These are phyloP conservation scores for Lordiphosa collinella DNA, from an alignment of 1,140 invertebrate genomes.

Conservation along the genomic window DNA sequence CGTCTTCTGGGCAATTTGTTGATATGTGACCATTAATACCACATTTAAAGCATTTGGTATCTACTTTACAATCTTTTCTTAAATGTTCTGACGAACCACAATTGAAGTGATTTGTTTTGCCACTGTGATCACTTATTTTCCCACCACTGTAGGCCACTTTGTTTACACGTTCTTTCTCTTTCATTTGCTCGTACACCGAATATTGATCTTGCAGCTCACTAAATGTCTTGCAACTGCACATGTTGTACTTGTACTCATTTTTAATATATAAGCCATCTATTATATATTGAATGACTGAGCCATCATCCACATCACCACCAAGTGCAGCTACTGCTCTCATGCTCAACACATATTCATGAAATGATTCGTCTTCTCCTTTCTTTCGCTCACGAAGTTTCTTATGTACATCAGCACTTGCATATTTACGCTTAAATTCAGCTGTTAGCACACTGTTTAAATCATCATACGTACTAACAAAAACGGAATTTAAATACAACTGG, in stretches of 20 bases:
- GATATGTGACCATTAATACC: conserved; percentile 16
- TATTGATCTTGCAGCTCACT: conserved; percentile 12
- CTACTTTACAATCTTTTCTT: conserved; percentile 10
- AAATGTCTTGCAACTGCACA: conserved; percentile 2
- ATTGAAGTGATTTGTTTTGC: conserved; percentile 9
- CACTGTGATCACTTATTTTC: background rate
- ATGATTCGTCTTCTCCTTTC: too few relatives aligned
- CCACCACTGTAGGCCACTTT: background rate
- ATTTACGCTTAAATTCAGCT: too few relatives aligned
- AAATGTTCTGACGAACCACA: conserved; percentile 10
- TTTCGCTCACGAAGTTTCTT: too few relatives aligned
- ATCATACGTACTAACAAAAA: background rate
- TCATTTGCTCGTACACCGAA: background rate
- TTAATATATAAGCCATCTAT: background rate
- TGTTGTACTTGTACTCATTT: background rate
- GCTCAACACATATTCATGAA: too few relatives aligned
- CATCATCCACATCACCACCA: background rate
- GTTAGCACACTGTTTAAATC: too few relatives aligned
- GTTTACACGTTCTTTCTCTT: background rate
- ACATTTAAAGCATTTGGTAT: conserved; percentile 30
- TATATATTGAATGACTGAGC: background rate
- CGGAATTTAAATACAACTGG: background rate
- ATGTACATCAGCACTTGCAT: too few relatives aligned
- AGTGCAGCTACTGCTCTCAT: too few relatives aligned
- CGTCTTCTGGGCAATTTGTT: conserved; percentile 7